These are phyloP conservation scores for Cosmia trapezina DNA, from an alignment of 2,888 invertebrate species.

Conservation along the genomic window DNA sequence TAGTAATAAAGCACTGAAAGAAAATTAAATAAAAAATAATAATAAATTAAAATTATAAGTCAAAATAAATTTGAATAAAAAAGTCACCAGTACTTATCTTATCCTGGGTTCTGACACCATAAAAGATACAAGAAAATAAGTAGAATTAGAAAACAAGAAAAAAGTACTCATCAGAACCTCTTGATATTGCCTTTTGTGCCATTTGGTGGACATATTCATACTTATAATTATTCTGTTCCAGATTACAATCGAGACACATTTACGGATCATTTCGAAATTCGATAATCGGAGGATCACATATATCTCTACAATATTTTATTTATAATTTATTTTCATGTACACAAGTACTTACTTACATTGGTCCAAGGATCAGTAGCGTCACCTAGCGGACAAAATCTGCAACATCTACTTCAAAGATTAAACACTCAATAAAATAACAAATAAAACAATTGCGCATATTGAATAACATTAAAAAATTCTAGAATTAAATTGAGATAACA, in stretches of 20 bases:
- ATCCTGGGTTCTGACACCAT: neutral
- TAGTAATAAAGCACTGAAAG: neutral
- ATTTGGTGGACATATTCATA: neutral
- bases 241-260: neutral
- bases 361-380: slow-evolving; percentile 35
- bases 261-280: neutral
- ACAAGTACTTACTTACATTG: slow-evolving; percentile 31
- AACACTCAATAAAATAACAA: slow-evolving; percentile 55
- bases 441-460: slow-evolving; percentile 51
- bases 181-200: neutral
- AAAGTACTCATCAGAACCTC: neutral
- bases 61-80: slow-evolving; percentile 9
- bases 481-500: slow-evolving; percentile 67
- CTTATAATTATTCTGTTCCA: neutral
- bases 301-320: slow-evolving; percentile 1
- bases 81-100: neutral
- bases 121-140: neutral
- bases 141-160: neutral
- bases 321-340: slow-evolving; percentile 20
- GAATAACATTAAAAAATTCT: slow-evolving; percentile 64
- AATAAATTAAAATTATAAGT: neutral
- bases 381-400: slow-evolving; percentile 40
- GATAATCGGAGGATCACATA: neutral
- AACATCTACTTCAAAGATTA: slow-evolving; percentile 13
- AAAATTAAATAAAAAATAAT: neutral